Base-by-base conservation (phyloP, 2,888 invertebrate species). In the Crematogaster levior region DNA sequence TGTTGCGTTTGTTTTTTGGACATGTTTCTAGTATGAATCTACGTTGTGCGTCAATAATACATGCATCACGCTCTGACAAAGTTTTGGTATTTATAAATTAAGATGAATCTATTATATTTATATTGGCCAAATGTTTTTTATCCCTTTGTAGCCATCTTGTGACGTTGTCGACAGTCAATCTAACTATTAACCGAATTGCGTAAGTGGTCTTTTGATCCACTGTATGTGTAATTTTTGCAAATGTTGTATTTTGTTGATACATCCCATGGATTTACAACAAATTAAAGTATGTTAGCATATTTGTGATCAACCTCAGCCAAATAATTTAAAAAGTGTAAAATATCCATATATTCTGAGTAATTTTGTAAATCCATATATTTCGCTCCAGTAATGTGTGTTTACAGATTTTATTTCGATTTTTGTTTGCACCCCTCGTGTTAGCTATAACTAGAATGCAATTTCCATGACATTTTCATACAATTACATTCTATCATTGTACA, bases 101-200 rank as follows among this genome's bases (percentile, higher is more conserved):
- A 86, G 86, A 68, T 58, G 75, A 90, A 88, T 85, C 65, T 84
- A 87, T 91, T 88, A 87, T 84, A 90, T 89, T 85, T 86, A 90
- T 84, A 93, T 92, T 92, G 92, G 92, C 91, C 92, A 92, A 91
- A 88, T 92, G 91, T 94, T 92, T 94, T 94, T 94, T 94, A 92
- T 93, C 92, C 92, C 95, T 68, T 77, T 96, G 93, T 97, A 98
- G 98, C 97, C 97, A 98, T 96, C 97, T 98, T 96, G 97, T 97
- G 97, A 97, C 97, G 95, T 97, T 98, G 95, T 98, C 98, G 95
- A 97, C 97, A 95, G 97, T 98, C 96, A 98, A 98, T 97, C 97
- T 98, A 95, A 97, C 97, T 96, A 96, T 98, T 96, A 97, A 97
- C 97, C 96, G 98, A 96, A 98, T 98, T 96, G 97, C 97, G 98